These are phyloP conservation scores for Atlantisia rogersi DNA, from an alignment of 2,113 vertebrate species.

Conservation along the genomic window DNA sequence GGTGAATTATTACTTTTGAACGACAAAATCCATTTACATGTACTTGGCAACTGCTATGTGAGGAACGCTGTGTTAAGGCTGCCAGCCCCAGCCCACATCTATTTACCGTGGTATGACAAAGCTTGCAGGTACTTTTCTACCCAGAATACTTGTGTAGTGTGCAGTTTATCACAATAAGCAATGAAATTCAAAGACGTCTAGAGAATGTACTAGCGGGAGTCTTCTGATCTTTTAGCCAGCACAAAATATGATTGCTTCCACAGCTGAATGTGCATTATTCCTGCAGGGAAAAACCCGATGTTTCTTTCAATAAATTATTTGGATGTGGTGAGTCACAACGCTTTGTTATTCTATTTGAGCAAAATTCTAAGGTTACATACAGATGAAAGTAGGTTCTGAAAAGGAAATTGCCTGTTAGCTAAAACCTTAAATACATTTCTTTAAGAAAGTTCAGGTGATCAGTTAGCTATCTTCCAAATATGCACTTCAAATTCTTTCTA, in stretches of 20 bases:
- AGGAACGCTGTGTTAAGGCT: not conserved
- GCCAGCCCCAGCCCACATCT: not conserved
- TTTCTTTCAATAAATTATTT: slow-evolving; percentile 5
- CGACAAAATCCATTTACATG: not conserved
- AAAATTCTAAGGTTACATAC: not conserved
- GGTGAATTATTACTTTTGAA: not conserved
- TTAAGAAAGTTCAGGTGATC: slow-evolving; percentile 44
- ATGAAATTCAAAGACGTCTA: not conserved
- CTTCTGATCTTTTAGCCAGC: not conserved
- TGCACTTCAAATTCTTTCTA: slow-evolving; percentile 38
- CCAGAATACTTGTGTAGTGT: not conserved
- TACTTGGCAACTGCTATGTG: not conserved
- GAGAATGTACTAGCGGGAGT: not conserved
- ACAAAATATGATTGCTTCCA: not conserved
- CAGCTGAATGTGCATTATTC: not conserved
- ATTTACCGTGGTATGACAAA: not conserved
- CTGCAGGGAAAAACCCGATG: not conserved
- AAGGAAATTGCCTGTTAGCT: slow-evolving; percentile 44
- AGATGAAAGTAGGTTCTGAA: slow-evolving; percentile 20
- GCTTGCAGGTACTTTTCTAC: not conserved
- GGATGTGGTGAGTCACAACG: not conserved
- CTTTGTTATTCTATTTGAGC: not conserved
- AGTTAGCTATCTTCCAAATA: slow-evolving; percentile 30
- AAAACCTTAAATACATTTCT: slow-evolving; percentile 20
- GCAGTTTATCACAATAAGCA: not conserved